Conservation (phyloP, 2,888 invertebrate genomes). For the Rugalucina vietnamica region DNA sequence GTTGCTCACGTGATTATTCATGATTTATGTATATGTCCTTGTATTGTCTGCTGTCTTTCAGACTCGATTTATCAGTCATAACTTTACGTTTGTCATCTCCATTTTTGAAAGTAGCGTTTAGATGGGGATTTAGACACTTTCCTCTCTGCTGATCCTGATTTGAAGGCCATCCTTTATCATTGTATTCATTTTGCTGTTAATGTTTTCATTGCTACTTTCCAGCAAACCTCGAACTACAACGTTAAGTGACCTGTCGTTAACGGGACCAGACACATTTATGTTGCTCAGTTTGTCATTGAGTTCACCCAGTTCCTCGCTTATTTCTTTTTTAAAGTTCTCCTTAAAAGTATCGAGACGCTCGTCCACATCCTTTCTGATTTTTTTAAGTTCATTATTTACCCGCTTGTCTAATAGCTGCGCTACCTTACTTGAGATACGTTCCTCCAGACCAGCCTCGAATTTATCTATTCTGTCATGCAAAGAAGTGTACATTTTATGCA, state of each 20-base stretch:
- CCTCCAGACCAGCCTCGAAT: conserved; percentile 15
- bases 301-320: conserved; percentile 7
- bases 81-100: background rate
- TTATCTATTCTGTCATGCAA: conserved; percentile 24
- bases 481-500: conserved; percentile 21
- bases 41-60: background rate
- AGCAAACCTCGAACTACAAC: conserved; percentile 8
- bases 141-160: background rate
- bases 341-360: conserved; percentile 4
- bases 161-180: background rate
- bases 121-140: background rate
- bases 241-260: conserved; percentile 4
- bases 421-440: conserved; percentile 14
- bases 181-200: background rate
- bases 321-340: conserved; percentile 18
- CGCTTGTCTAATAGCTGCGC: conserved; percentile 27
- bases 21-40: background rate
- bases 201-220: conserved; percentile 7
- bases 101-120: background rate
- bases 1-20: background rate
- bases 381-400: conserved; percentile 16
- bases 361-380: conserved; percentile 13
- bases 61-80: background rate
- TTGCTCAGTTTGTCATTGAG: conserved; percentile 11
- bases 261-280: background rate